Conservation (phyloP, 2,113 vertebrate genomes). For the Megalops atlanticus region DNA sequence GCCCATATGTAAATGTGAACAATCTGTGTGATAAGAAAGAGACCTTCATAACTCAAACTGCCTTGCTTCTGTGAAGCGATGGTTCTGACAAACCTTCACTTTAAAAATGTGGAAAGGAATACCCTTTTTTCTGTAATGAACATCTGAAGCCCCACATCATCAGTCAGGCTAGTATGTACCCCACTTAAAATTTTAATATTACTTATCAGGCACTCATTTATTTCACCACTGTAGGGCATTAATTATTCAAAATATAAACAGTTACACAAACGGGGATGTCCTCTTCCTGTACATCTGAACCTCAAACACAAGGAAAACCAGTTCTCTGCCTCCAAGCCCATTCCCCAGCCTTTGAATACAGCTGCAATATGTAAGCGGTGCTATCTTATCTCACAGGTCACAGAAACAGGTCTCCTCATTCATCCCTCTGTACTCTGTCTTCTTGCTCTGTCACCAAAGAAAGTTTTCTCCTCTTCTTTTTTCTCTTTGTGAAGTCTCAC, state of each 20-base stretch:
- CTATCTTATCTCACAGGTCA: slow-evolving; percentile 14
- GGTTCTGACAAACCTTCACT: neutral
- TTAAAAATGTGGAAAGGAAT: neutral
- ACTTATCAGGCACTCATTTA: neutral
- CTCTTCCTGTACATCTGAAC: neutral
- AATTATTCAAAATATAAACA: neutral
- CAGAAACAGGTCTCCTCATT: neutral
- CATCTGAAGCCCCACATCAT: neutral
- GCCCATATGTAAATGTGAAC: neutral
- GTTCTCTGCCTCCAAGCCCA: neutral
- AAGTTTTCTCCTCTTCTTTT: slow-evolving; percentile 13
- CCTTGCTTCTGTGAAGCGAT: neutral
- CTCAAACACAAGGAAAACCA: neutral
- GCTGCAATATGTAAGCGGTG: neutral
- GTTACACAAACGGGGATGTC: neutral
- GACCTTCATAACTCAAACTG: neutral
- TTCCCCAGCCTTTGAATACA: neutral
- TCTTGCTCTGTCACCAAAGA: neutral
- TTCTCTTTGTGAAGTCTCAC: neutral
- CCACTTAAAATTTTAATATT: neutral
- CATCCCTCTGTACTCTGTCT: neutral
- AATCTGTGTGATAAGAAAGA: neutral
- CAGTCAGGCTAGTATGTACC: neutral
- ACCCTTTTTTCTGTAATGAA: neutral
- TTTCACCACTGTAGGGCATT: neutral